Evolutionary conservation across 2,797 vertebrate genomes (phyloP).

Genomic region (Syncerus caffer): DNA sequence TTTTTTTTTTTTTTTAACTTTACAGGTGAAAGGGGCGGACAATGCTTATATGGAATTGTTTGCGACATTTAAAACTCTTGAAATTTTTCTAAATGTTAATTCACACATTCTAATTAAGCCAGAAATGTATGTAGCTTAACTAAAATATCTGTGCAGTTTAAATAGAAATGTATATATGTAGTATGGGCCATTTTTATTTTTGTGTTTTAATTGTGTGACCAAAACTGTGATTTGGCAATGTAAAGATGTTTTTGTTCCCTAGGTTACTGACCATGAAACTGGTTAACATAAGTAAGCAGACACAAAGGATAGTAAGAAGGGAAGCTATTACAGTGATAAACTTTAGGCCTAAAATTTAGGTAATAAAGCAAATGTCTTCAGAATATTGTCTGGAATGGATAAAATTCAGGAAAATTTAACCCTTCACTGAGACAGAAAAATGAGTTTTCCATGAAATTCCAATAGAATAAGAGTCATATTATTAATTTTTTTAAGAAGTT

Average conservation of each 20-base stretch:
- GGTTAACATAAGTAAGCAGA: slow-evolving; percentile 59
- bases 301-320: slow-evolving; percentile 42
- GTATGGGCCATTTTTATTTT: slow-evolving; percentile 79
- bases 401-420: slow-evolving; percentile 60
- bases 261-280: slow-evolving; percentile 69
- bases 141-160: slow-evolving; percentile 73
- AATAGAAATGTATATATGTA: slow-evolving; percentile 60
- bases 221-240: slow-evolving; percentile 71
- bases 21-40: slow-evolving; percentile 50
- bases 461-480: slow-evolving; percentile 55
- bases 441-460: slow-evolving; percentile 73
- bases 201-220: slow-evolving; percentile 78
- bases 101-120: slow-evolving; percentile 61
- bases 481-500: slow-evolving; percentile 60
- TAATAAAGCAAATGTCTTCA: slow-evolving; percentile 59
- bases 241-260: slow-evolving; percentile 58
- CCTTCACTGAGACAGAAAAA: slow-evolving; percentile 38
- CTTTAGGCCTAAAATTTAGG: slow-evolving; percentile 69
- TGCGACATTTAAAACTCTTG: slow-evolving; percentile 76
- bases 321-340: slow-evolving; percentile 56
- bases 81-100: slow-evolving; percentile 70
- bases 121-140: slow-evolving; percentile 70
- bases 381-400: slow-evolving; percentile 54
- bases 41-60: slow-evolving; percentile 81
- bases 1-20: slow-evolving; percentile 74